Evolutionary conservation across 2,797 vertebrate species (phyloP).

Genomic region (Heterohyrax brucei): DNA sequence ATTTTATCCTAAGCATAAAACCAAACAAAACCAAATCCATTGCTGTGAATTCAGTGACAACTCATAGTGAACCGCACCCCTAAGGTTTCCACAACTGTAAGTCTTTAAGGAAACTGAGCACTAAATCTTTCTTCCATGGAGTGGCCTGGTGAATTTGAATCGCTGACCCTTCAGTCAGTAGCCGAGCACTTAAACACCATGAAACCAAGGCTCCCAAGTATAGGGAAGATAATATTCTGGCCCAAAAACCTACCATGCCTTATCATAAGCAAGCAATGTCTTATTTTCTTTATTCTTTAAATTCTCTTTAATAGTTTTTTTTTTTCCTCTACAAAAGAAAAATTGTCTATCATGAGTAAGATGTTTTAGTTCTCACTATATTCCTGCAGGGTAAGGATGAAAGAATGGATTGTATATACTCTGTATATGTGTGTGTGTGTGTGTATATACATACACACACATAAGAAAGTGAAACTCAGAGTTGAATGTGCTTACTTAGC

Average conservation of each 20-base stretch:
- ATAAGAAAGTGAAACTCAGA: background rate
- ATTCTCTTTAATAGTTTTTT: slow-evolving; percentile 17
- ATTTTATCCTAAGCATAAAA: slow-evolving; percentile 8
- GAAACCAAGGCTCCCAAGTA: background rate
- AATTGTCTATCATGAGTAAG: background rate
- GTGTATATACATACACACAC: background rate
- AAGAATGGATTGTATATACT: background rate
- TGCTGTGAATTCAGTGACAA: too few relatives aligned
- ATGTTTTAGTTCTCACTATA: background rate
- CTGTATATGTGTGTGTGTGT: background rate
- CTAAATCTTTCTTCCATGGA: too few relatives aligned
- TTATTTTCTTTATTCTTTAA: slow-evolving; percentile 45
- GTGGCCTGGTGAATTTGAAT: too few relatives aligned
- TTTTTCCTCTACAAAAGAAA: slow-evolving; percentile 44
- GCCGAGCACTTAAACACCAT: too few relatives aligned
- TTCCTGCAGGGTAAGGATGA: background rate
- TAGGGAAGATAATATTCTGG: slow-evolving; percentile 13
- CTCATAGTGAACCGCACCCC: too few relatives aligned
- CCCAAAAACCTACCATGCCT: background rate
- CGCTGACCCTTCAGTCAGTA: too few relatives aligned
- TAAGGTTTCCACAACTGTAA: too few relatives aligned
- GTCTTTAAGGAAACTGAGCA: too few relatives aligned
- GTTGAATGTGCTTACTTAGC: background rate
- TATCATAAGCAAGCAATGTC: slow-evolving; percentile 50
- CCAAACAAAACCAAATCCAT: too few relatives aligned